Base-by-base conservation (phyloP, 2,113 vertebrate genomes). In the Corvus hawaiiensis region DNA sequence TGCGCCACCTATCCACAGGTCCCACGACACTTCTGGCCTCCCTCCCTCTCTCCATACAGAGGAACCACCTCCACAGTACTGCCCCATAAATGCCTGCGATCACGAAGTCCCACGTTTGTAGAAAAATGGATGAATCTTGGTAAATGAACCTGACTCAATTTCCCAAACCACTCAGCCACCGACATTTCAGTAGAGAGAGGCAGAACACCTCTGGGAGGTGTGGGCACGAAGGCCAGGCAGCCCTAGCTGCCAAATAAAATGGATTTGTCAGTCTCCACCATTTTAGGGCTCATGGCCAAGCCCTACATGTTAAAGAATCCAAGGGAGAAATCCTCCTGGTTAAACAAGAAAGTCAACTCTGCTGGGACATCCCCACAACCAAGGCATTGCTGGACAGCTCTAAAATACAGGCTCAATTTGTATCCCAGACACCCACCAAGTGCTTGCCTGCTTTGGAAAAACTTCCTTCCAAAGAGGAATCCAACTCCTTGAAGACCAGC, bases 51-150 rank as follows among this genome's bases (percentile, higher is more conserved):
- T 24, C 11, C 49, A 37, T 51, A 11, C 48, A 2, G 30, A 48
- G 24, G 67, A 17, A 32, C 20, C 39, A 26, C 26, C 51, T 32
- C 18, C 44, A 14, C 0, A 26, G 66, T 5, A 35, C n/a, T 5
- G 26, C 7, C 51, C 64, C 5, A 3, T 0, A 6, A n/a, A 26
- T 1, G 20, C 27, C 46, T 43, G 6, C 0, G 10, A 17, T 15
- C 39, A 17, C 24, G 0, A 35, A n/a, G 21, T 10, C 59, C n/a
- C 33, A 11, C 0, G 0, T 11, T 11, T 9, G 59, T 1, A 73
- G n/a, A 56, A 84, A 73, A 37, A 26, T 0, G 1, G 26, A n/a
- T 39, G 23, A 48, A 46, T 33, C 56, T 51, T 55, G 46, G 26
- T 5, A 37, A 56, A 76, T 3, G 4, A 78, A 56, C 26, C 6